Conservation (phyloP, 37 sponge, comb jelly and placozoan species). For the Haliclona indistincta region DNA sequence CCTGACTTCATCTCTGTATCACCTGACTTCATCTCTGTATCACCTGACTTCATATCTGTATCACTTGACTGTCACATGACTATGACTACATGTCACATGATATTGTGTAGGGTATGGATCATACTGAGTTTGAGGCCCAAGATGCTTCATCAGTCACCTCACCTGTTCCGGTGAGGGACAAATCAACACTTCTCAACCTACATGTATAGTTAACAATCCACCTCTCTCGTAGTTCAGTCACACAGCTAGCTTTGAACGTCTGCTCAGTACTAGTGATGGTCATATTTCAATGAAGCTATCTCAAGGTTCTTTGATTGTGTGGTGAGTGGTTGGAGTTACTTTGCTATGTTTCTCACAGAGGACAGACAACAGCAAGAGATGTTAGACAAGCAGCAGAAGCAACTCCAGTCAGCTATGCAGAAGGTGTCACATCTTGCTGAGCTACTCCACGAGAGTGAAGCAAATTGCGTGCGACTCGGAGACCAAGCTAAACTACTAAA, state of each 20-base stretch:
- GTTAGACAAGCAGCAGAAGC: constrained; percentile 13
- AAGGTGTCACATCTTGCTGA: constrained; percentile 66
- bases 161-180: no score
- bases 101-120: constrained; percentile 57
- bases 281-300: no score
- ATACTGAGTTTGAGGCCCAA: constrained; percentile 32
- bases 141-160: no score
- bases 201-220: no score
- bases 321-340: no score
- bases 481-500: constrained; percentile 89
- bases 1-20: no score
- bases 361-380: no score
- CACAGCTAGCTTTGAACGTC: constrained; percentile 51
- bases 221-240: no score
- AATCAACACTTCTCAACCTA: no score
- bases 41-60: constrained; percentile 32
- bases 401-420: constrained; percentile 36
- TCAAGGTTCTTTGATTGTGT: no score
- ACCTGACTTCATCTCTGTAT: constrained; percentile 18
- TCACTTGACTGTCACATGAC: constrained; percentile 6
- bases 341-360: no score
- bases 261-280: constrained; percentile 27
- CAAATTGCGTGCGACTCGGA: constrained; percentile 49
- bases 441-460: constrained; percentile 84
- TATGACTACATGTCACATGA: no score